phyloP scores from a whole-genome alignment of 2,797 vertebrate genomes.

The Bothrops alternatus region DNA sequence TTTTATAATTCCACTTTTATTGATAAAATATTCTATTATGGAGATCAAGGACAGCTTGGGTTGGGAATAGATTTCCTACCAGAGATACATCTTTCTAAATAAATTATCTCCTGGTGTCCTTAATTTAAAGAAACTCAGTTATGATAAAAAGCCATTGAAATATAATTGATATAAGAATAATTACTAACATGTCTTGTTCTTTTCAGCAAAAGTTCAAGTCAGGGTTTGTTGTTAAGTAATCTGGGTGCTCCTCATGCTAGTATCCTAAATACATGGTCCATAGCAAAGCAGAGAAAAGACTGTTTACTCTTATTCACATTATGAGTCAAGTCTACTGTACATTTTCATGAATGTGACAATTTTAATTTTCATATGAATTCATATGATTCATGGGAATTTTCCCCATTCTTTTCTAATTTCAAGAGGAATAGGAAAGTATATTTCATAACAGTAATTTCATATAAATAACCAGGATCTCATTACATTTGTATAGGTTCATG shows the following conservation, averaged over 20 bases:
- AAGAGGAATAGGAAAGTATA: background rate
- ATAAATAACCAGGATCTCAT: background rate
- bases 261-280: background rate
- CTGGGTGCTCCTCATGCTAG: background rate
- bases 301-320: background rate
- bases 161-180: background rate
- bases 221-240: background rate
- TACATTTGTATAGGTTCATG: background rate
- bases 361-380: background rate
- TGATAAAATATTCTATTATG: background rate
- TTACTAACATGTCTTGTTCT: background rate
- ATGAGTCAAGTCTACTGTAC: background rate
- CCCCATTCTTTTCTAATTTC: background rate
- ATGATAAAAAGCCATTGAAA: background rate
- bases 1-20: background rate
- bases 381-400: background rate
- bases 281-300: background rate
- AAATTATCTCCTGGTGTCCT: background rate
- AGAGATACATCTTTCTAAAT: background rate
- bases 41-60: background rate
- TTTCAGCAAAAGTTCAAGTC: background rate
- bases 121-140: background rate
- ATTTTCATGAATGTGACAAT: background rate
- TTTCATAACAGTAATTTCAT: background rate
- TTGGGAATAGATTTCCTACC: background rate